Evolutionary conservation across 2,888 invertebrate genomes (phyloP), one percentile per base, ranked within the genome.

Genomic region (Erebia aethiops): DNA sequence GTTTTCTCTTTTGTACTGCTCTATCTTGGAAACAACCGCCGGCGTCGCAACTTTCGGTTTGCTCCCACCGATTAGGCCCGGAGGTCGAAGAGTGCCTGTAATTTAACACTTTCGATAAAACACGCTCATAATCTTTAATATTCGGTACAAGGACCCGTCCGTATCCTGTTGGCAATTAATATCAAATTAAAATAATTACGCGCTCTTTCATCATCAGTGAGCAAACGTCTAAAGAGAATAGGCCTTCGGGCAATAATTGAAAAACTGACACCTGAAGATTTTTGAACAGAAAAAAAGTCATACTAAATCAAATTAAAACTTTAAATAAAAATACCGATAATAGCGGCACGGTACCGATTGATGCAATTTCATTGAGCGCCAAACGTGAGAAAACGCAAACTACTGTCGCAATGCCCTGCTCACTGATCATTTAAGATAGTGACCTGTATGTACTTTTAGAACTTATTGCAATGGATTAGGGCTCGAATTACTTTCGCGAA

Each of bases 41-140:
- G 99, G 99, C 46, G 99, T 99, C 71, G 99, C 99, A 72, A 99
- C 99, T 93, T 99, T 99, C 5, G 98, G 98, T 90, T 99, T 99
- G 89, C 98, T 98, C 76, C 99, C 98, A 70, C 98, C 98, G 79
- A 98, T 98, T 79, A 98, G 94, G 18, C 98, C 98, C 43, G 98
- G 98, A 74, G 98, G 98, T 82, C 98, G 95, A 71, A 98, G 94
- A 35, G 98, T 98, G 84, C 98, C 98, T 97, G 94, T 70, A 95
- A 95, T 67, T 76, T 74, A 76, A 68, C 74, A 41, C 64, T 57
- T 56, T 74, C 62, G 14, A 71, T 73, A 73, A 21, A 69, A 70
- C 65, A 64, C 51, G 61, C 63, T 46, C 10, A 57, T 56, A 51
- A 18, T 21, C 60, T 43, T 70, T 60, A 65, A 46, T 67, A 74